Evolutionary conservation across 2,888 invertebrate species (phyloP).

Genomic region (Andrena bicolor): DNA sequence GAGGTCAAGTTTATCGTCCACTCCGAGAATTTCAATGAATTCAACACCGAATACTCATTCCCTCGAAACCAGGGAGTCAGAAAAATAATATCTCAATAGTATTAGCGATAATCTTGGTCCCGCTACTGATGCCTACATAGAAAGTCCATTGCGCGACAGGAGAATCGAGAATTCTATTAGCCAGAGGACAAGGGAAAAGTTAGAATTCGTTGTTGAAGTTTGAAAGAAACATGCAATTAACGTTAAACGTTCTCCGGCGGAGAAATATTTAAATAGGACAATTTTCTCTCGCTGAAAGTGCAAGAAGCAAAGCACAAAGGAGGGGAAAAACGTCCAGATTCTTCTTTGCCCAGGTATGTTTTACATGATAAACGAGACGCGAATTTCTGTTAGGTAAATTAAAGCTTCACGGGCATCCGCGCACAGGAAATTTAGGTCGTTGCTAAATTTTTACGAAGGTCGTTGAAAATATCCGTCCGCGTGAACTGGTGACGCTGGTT

Average conservation of each 20-base stretch:
- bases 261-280: background rate
- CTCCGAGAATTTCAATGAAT: too few relatives aligned
- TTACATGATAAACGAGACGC: background rate
- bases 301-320: background rate
- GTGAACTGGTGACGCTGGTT: conserved; percentile 5
- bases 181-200: background rate
- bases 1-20: background rate
- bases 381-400: conserved; percentile 13
- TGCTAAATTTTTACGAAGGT: conserved; percentile 20
- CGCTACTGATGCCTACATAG: too few relatives aligned
- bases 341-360: background rate
- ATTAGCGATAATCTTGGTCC: too few relatives aligned
- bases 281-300: background rate
- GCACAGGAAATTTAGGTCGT: conserved; percentile 33
- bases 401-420: conserved; percentile 1
- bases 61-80: too few relatives aligned
- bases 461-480: conserved; percentile 42
- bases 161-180: too few relatives aligned
- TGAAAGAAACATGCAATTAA: background rate
- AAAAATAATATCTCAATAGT: too few relatives aligned
- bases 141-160: too few relatives aligned
- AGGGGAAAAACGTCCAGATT: conserved; percentile 1
- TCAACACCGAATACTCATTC: too few relatives aligned
- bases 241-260: background rate
- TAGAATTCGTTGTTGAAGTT: background rate